Conservation (phyloP, 2,888 invertebrate species). For the Ganaspis brasiliensis region DNA sequence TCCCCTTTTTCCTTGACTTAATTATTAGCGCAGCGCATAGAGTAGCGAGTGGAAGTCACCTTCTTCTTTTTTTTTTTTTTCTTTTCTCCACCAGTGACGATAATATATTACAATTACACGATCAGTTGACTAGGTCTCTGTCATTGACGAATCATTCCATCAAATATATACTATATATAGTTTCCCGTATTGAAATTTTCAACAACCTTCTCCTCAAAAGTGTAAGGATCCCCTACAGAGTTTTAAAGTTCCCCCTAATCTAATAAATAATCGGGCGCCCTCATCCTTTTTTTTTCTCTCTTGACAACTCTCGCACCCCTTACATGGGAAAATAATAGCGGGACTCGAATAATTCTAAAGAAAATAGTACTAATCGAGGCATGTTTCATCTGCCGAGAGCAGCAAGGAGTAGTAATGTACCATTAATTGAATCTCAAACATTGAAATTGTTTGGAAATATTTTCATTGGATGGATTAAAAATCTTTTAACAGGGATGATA, state of each 20-base stretch:
- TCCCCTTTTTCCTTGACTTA: slow-evolving; percentile 49
- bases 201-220: slow-evolving; percentile 13
- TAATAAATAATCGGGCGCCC: slow-evolving; percentile 16
- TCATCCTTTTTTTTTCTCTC: slow-evolving; percentile 37
- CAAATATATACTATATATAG: neutral
- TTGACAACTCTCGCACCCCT: slow-evolving; percentile 28
- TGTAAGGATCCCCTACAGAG: slow-evolving; percentile 25
- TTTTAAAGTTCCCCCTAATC: slow-evolving; percentile 29
- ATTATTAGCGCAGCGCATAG: slow-evolving; percentile 14
- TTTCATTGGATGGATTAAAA: too few species aligned
- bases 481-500: too few species aligned
- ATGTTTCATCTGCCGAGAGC: neutral
- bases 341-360: slow-evolving; percentile 8
- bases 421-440: neutral
- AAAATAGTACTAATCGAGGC: slow-evolving; percentile 27
- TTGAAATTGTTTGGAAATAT: too few species aligned
- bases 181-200: slow-evolving; percentile 2
- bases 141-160: slow-evolving; percentile 31
- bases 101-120: slow-evolving; percentile 11
- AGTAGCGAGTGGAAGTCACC: neutral
- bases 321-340: slow-evolving; percentile 35
- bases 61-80: neutral
- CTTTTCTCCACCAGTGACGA: neutral
- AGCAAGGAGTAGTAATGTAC: neutral
- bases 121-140: neutral